phyloP scores from a whole-genome alignment of 1,140 invertebrate species.

The Antheraea pernyi region DNA sequence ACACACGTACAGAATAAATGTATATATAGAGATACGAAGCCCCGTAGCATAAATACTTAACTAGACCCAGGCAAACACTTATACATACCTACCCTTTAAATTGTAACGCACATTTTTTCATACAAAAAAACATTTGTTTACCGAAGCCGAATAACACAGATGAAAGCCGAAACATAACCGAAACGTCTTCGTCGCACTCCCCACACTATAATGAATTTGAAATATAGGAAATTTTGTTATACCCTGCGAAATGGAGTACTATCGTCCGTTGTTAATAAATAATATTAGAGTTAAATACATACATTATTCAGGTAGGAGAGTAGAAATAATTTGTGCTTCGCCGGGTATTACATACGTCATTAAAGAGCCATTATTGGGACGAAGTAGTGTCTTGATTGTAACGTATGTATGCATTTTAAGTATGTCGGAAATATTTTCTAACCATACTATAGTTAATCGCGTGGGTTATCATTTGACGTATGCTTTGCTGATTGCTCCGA shows the following conservation, averaged over 20 bases:
- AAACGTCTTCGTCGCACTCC: background rate
- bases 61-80: too few relatives aligned
- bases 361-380: background rate
- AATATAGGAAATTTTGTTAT: background rate
- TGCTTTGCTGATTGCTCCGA: too few relatives aligned
- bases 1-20: too few relatives aligned
- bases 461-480: too few relatives aligned
- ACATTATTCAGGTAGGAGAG: conserved; percentile 2
- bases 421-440: too few relatives aligned
- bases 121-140: too few relatives aligned
- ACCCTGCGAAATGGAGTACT: background rate
- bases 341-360: background rate
- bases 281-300: conserved; percentile 9
- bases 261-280: background rate
- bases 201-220: background rate
- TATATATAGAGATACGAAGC: too few relatives aligned
- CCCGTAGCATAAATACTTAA: too few relatives aligned
- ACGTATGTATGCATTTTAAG: background rate
- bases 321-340: background rate
- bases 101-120: too few relatives aligned
- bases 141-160: too few relatives aligned
- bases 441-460: too few relatives aligned
- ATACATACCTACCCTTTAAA: too few relatives aligned
- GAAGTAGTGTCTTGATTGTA: background rate
- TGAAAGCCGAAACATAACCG: background rate